These are phyloP conservation scores for Ailuropoda melanoleuca DNA, from an alignment of 2,113 vertebrate genomes.

Conservation along the genomic window DNA sequence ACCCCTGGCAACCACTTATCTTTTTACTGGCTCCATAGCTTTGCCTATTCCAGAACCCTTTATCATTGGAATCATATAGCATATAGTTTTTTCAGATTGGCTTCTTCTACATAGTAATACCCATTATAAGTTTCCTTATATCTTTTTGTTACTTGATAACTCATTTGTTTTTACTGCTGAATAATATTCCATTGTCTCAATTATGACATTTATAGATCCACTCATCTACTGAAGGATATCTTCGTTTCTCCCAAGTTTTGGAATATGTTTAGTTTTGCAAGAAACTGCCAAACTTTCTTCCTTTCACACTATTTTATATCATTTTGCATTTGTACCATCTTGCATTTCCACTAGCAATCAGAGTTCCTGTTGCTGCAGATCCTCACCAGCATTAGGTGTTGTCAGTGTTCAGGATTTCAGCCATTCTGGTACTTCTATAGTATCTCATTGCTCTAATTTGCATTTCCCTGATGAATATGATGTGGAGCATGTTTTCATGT, in stretches of 20 bases:
- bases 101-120: neutral
- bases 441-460: neutral
- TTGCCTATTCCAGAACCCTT: neutral
- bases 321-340: neutral
- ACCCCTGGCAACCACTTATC: neutral
- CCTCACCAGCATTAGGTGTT: neutral
- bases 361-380: neutral
- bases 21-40: neutral
- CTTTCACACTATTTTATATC: neutral
- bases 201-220: neutral
- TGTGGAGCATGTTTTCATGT: neutral
- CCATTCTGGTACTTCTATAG: neutral
- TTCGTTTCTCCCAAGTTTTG: neutral
- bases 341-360: neutral
- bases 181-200: neutral
- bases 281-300: neutral
- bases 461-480: neutral
- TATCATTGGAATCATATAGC: neutral
- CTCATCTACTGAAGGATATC: neutral
- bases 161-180: neutral
- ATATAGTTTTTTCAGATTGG: neutral
- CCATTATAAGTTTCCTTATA: neutral
- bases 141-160: neutral
- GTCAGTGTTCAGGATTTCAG: neutral
- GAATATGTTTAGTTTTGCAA: neutral